Evolutionary conservation across 2,113 vertebrate genomes (phyloP).

Genomic region (Aptenodytes patagonicus): DNA sequence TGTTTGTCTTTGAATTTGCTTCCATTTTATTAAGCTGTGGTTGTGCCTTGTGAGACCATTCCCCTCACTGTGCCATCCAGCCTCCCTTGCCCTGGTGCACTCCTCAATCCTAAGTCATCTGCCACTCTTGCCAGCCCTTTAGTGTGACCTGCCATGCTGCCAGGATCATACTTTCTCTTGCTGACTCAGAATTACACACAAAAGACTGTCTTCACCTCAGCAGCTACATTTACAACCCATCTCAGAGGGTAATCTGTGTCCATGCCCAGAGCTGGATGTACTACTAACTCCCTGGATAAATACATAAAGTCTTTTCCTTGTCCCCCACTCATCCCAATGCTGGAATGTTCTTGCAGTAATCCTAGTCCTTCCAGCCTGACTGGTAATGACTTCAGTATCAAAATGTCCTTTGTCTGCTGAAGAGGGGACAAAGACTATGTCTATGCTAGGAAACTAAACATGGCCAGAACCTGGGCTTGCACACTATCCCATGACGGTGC

Average conservation of each 20-base stretch:
- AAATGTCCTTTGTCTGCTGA: background rate
- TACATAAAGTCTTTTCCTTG: background rate
- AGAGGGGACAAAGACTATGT: background rate
- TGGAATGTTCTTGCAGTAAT: background rate
- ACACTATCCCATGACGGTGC: accelerated
- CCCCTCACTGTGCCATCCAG: too few species aligned
- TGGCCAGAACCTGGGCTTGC: background rate
- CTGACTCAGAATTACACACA: background rate
- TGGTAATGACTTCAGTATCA: background rate
- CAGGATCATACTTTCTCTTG: background rate
- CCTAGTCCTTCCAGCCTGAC: background rate
- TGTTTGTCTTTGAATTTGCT: background rate
- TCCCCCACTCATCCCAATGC: background rate
- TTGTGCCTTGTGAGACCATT: background rate
- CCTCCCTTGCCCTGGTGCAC: background rate
- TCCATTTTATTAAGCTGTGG: background rate
- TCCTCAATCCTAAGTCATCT: background rate
- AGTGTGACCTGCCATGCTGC: background rate
- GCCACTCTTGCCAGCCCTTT: background rate
- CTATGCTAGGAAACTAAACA: background rate
- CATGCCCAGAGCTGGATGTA: background rate
- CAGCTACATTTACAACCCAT: background rate
- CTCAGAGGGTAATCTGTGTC: background rate
- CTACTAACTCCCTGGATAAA: background rate
- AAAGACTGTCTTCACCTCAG: background rate